Evolutionary conservation across 1,140 invertebrate species (phyloP), one percentile per base, ranked within the genome.

Genomic region (Danaus plexippus): DNA sequence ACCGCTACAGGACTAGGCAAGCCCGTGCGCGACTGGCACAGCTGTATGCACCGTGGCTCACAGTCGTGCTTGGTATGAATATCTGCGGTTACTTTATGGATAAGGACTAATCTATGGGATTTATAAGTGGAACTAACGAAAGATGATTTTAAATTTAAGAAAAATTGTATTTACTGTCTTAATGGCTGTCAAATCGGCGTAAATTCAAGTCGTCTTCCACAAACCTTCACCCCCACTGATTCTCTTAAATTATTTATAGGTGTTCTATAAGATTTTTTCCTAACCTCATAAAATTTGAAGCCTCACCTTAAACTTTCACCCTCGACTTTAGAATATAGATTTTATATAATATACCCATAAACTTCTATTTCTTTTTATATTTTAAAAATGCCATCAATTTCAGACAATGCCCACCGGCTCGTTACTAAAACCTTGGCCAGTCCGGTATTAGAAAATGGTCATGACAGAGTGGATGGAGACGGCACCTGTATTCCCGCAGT

Each of bases 41-140:
- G 7, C 88, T 98, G 42, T 98, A 98, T 76, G 90, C 97, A 45
- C 97, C 97, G 0, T 94, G 96, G 90, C 88, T 98, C 42, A 90
- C 92, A 1, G 91, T 98, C 48, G 92, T 97, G 1, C 71, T 81
- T 1, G 87, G 87, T 87, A 8, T 61, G 51, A 41, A 47, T 9
- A 44, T 11, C 43, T 40, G 22, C 15, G 22, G 1, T 6, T 32
- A 32, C 22, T 32, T 32, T 32, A 6, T 32, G 22, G 22, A 32
- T 32, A 32, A 15, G 15, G 1, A 3, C 15, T 15, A 15, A 32
- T 4, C 22, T 32, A 8, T 32, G 22, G 5, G 7, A 32, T 32
- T 32, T 32, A 32, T 8, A 4, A 0, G 7, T 7, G 7, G 22
- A 32, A 32, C 15, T 32, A 0, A 7, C 22, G 2, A 32, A 32